Evolutionary conservation across 2,797 vertebrate genomes (phyloP), one percentile per base, ranked within the genome.

Genomic region (Selene dorsalis): DNA sequence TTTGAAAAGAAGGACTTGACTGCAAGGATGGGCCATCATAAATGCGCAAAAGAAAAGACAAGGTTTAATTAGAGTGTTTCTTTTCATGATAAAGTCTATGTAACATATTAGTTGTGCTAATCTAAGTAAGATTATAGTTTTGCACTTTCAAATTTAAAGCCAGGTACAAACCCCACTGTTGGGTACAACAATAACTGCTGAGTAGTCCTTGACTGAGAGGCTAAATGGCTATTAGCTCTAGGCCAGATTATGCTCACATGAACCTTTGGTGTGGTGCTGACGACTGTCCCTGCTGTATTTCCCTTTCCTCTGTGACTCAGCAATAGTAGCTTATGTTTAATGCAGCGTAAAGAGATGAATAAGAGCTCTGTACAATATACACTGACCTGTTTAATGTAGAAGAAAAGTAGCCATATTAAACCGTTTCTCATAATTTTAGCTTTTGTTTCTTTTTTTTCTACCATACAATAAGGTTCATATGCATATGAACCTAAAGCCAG

Each of bases 271-370:
- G 9, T 9, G 17, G 55, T n/a, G 35, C 41, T 48, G 14, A 65
- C 57, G 14, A 62, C 60, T 64, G 57, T 75, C 64, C 67, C 22
- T 7, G 74, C 35, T 59, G 64, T 52, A 61, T 65, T 75, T 69
- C 66, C 52, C 32, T 76, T 70, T 74, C 55, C 61, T 83, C 18
- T 66, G 69, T 65, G 66, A 85, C 45, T 80, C 76, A 63, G 76
- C 75, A 68, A 39, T 60, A 68, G n/a, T 14, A 69, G 66, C 64
- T 79, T 70, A 64, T 82, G 61, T 80, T 72, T 72, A 84, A 83
- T 77, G 66, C 67, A 73, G 65, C 3, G 1, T 43, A 75, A 71
- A 52, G 24, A 66, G 58, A 77, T 76, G 62, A 66, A 55, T 65
- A 62, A 38, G 14, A 4, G 22, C 66, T 61, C 24, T n/a, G 10